Evolutionary conservation across 2,113 vertebrate genomes (phyloP).

Genomic region (Tapirus terrestris): DNA sequence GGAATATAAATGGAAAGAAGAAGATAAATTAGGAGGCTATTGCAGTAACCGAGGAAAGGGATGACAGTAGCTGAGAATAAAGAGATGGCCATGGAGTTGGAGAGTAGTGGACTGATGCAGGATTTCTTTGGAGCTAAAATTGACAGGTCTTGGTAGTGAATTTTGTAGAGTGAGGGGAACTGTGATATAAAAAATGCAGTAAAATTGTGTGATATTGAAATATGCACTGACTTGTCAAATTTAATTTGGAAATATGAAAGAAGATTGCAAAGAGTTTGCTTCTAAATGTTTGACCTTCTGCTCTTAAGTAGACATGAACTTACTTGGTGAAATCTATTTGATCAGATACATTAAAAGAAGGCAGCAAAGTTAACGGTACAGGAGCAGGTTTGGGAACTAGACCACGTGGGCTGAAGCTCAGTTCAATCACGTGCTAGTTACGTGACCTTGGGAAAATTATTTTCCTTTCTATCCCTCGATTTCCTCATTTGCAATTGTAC

Average conservation of each 20-base stretch:
- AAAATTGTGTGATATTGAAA: conserved; percentile 33
- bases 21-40: background rate
- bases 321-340: conserved; percentile 29
- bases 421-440: background rate
- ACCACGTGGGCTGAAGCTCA: background rate
- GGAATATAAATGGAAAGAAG: background rate
- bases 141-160: background rate
- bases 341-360: conserved; percentile 28
- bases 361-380: background rate
- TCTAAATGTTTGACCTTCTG: conserved; percentile 44
- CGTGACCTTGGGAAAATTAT: background rate
- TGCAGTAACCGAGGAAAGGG: background rate
- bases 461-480: background rate
- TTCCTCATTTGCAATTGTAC: background rate
- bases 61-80: background rate
- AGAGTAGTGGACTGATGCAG: background rate
- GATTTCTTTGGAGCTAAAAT: background rate
- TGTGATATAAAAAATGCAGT: conserved; percentile 8
- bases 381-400: background rate
- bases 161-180: background rate
- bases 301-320: conserved; percentile 34
- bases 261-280: background rate
- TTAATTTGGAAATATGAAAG: conserved; percentile 61
- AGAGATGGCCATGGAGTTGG: background rate
- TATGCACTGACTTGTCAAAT: background rate